phyloP scores from a whole-genome alignment of 2,797 vertebrate genomes.

The Botia kubotai region DNA sequence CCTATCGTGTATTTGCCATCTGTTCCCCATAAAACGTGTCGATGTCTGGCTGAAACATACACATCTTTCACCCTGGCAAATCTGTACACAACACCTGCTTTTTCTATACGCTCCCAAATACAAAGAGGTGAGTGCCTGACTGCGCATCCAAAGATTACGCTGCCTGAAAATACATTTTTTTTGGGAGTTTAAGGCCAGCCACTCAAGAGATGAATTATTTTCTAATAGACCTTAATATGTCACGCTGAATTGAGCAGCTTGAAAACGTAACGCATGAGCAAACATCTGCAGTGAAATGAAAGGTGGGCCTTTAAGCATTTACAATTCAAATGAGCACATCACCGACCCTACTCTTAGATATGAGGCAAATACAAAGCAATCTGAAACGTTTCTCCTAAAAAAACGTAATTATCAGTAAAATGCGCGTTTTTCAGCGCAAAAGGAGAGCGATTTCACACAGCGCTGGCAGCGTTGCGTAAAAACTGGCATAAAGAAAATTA shows the following conservation, averaged over 20 bases:
- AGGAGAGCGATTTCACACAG: not conserved
- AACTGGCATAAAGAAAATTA: not conserved
- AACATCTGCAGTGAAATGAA: slow-evolving; percentile 15
- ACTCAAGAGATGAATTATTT: slow-evolving; percentile 17
- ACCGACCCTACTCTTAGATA: not conserved
- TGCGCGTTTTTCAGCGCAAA: not conserved
- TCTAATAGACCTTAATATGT: slow-evolving; percentile 33
- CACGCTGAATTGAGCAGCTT: slow-evolving; percentile 19
- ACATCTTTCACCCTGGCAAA: slow-evolving; percentile 69
- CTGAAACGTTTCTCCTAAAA: not conserved
- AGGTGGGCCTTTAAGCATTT: not conserved
- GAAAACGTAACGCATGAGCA: not conserved
- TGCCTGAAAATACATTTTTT: slow-evolving; percentile 20
- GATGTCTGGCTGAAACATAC: slow-evolving; percentile 61
- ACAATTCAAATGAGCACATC: not conserved
- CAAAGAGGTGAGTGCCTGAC: slow-evolving; percentile 43
- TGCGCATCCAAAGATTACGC: slow-evolving; percentile 36
- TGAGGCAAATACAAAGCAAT: not conserved
- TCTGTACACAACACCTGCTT: slow-evolving; percentile 69
- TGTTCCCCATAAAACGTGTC: slow-evolving; percentile 68
- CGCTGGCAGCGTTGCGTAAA: not conserved
- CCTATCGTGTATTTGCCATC: slow-evolving; percentile 70
- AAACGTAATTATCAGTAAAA: not conserved
- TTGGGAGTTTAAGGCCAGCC: not conserved
- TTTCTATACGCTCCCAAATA: slow-evolving; percentile 37